Evolutionary conservation across 2,113 vertebrate genomes (phyloP), one percentile per base, ranked within the genome.

Genomic region (Pterophyllum scalare): DNA sequence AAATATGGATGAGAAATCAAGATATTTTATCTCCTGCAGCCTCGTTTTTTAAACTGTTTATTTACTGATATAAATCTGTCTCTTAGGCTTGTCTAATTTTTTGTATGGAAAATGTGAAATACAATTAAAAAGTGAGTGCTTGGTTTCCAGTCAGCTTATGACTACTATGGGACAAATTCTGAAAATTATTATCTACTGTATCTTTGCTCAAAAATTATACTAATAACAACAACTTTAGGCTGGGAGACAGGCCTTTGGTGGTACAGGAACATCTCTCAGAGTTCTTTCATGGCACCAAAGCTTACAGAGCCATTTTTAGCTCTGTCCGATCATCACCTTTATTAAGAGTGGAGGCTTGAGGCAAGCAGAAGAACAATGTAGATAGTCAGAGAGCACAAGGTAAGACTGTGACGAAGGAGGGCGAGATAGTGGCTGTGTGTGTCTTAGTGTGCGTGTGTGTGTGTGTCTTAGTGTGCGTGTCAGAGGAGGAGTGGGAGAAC

Each of bases 331-430:
- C 59, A 80, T 54, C 64, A 64, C 59, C 62, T 82, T 58, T 56
- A 76, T 62, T 38, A 56, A 24, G 31, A 81, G 46, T 2, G 26
- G 10, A 15, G 3, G 59, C n/a, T 33, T 14, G 12, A 77, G 80
- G 62, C n/a, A 31, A 65, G 74, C 43, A 13, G 46, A 61, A 79
- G 72, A 85, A 86, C 80, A 82, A 74, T 74, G 62, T 61, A 40
- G 58, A 90, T 13, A 86, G 56, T 2, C 49, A 43, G 77, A 54
- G 81, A 88, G 81, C 59, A 77, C 79, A 49, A 86, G 56, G 80
- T 84, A 79, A 87, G 80, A 26, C 70, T 87, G 78, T 65, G 20
- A 28, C 3, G 10, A 83, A 85, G 67, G 70, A 89, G 75, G 77
- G 75, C 14, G 46, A 86, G 60, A 80, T 75, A 62, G 79, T 24